Evolutionary conservation across 1,140 invertebrate genomes (phyloP).

Genomic region (Caenorhabditis latens): DNA sequence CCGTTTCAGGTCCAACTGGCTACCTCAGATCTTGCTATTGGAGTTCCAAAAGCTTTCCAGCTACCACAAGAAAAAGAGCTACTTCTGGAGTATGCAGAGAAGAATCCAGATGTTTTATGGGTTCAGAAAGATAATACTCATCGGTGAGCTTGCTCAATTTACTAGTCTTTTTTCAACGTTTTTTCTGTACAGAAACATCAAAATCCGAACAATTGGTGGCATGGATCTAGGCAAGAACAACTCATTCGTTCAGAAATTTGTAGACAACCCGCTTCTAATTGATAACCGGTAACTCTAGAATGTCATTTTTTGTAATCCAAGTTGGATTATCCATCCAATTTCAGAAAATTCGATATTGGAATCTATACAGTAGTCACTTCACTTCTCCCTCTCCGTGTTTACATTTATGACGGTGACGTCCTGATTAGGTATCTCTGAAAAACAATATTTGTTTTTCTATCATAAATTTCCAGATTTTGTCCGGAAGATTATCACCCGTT

Average conservation of each 20-base stretch:
- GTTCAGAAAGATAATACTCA: slow-evolving; percentile 94
- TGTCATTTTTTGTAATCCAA: neutral
- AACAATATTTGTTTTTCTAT: neutral
- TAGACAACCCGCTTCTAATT: slow-evolving; percentile 84
- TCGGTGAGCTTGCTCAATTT: slow-evolving; percentile 78
- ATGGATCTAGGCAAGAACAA: slow-evolving; percentile 84
- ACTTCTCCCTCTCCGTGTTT: slow-evolving; percentile 88
- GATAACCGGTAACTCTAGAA: slow-evolving; percentile 78
- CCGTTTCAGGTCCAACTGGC: slow-evolving; percentile 82
- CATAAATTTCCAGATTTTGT: slow-evolving; percentile 84
- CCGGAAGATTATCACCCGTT: slow-evolving; percentile 92
- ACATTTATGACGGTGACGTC: slow-evolving; percentile 86
- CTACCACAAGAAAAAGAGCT: slow-evolving; percentile 85
- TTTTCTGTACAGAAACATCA: slow-evolving; percentile 81
- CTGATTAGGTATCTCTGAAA: slow-evolving; percentile 20
- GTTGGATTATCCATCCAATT: slow-evolving; percentile 82
- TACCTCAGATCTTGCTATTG: slow-evolving; percentile 84
- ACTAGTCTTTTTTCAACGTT: neutral
- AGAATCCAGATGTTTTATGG: slow-evolving; percentile 85
- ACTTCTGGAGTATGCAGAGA: slow-evolving; percentile 83
- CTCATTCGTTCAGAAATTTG: slow-evolving; percentile 91
- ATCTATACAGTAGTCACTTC: slow-evolving; percentile 93
- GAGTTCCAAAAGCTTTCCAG: slow-evolving; percentile 88
- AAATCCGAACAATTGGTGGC: slow-evolving; percentile 83
- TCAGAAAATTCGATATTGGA: slow-evolving; percentile 92